Conservation (phyloP, 2,113 vertebrate genomes). For the Orientallactaga bullata region DNA sequence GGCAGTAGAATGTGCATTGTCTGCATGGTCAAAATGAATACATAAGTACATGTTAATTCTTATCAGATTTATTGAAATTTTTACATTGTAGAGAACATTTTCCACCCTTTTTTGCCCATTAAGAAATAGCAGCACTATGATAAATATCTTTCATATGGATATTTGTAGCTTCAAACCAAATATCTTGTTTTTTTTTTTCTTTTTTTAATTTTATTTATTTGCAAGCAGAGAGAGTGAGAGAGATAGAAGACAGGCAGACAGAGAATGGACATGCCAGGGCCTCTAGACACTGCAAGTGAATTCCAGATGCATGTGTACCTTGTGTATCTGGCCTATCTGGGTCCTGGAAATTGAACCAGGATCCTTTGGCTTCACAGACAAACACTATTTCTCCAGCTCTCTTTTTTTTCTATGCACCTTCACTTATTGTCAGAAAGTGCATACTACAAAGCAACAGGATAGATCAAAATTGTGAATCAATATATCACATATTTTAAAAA, state of each 20-base stretch:
- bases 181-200: background rate
- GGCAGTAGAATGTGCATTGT: background rate
- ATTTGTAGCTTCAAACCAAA: background rate
- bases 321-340: too few species aligned
- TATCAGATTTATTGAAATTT: background rate
- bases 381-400: too few species aligned
- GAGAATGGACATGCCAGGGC: too few species aligned
- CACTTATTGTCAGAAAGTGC: background rate
- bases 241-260: too few species aligned
- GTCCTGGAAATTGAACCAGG: too few species aligned
- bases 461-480: background rate
- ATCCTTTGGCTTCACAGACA: too few species aligned
- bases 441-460: background rate
- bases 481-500: background rate
- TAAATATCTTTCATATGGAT: background rate
- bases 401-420: background rate
- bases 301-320: too few species aligned
- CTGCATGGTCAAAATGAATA: background rate
- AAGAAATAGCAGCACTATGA: background rate
- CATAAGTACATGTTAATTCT: background rate
- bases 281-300: too few species aligned
- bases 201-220: too few species aligned
- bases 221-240: too few species aligned
- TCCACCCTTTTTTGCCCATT: background rate
- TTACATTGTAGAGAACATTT: background rate